Conservation (phyloP, 2,797 vertebrate genomes). For the Mergus octosetaceus region DNA sequence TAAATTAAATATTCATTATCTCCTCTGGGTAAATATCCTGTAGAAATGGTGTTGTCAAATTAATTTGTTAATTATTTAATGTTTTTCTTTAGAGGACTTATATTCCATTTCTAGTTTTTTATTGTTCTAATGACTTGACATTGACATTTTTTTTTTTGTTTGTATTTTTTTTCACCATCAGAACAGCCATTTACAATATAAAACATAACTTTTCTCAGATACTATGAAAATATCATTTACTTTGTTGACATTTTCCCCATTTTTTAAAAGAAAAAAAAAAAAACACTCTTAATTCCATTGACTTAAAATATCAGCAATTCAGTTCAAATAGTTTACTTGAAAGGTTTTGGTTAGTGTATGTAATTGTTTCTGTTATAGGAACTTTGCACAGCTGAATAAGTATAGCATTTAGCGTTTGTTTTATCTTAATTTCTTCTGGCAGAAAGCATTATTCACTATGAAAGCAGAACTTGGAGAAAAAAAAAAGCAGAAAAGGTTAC, state of each 20-base stretch:
- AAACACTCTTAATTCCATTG: neutral
- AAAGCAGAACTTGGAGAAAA: neutral
- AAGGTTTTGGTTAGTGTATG: neutral
- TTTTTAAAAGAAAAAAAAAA: too few species aligned
- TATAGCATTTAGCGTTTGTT: neutral
- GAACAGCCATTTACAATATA: neutral
- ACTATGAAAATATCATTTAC: neutral
- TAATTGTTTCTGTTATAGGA: neutral
- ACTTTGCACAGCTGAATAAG: accelerated
- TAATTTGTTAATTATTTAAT: neutral
- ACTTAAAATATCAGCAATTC: neutral
- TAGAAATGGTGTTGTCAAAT: neutral
- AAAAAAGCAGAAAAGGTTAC: neutral
- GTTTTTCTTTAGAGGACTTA: neutral
- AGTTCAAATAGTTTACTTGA: neutral
- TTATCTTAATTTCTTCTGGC: neutral
- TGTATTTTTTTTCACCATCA: neutral
- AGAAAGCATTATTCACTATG: neutral
- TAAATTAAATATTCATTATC: neutral
- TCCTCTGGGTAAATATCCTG: neutral
- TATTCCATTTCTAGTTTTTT: neutral
- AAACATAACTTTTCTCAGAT: neutral
- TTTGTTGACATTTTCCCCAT: neutral
- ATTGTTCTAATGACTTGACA: neutral
- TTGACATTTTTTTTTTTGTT: neutral